These are phyloP conservation scores for Setophaga kirtlandii DNA, from an alignment of 2,113 vertebrate genomes.

Conservation along the genomic window DNA sequence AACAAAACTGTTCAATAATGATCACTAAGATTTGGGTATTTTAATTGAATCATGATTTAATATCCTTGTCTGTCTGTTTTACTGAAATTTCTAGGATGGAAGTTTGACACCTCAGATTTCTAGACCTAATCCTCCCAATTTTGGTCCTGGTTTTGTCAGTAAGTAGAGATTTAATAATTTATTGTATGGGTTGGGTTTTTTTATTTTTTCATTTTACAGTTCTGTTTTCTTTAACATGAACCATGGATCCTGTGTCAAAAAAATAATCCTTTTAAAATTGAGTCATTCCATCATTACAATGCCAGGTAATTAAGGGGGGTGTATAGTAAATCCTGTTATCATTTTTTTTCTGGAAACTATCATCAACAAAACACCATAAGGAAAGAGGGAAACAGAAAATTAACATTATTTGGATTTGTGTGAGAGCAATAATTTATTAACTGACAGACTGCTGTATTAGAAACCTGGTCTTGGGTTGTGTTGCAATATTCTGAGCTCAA, in stretches of 20 bases:
- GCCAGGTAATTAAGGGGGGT: neutral
- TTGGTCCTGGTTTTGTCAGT: conserved; percentile 92
- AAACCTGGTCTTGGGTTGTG: neutral
- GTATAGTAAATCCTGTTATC: neutral
- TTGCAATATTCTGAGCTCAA: neutral
- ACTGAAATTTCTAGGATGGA: conserved; percentile 84
- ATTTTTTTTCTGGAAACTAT: neutral
- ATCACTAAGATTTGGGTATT: neutral
- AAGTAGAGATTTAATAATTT: conserved; percentile 77
- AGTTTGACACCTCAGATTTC: conserved; percentile 85
- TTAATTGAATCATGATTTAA: conserved; percentile 32
- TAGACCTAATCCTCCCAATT: conserved; percentile 91
- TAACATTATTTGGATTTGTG: neutral
- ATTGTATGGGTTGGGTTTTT: neutral
- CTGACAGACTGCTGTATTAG: neutral
- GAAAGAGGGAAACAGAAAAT: neutral
- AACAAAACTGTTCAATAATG: neutral
- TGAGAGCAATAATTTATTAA: neutral
- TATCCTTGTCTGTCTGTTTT: conserved; percentile 63
- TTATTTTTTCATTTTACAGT: neutral
- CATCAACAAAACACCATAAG: neutral
- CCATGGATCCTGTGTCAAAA: neutral
- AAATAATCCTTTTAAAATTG: neutral
- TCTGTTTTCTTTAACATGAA: conserved; percentile 4
- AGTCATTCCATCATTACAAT: neutral